Base-by-base conservation (phyloP, 2,888 invertebrate genomes). In the Dicyrtomina minuta region DNA sequence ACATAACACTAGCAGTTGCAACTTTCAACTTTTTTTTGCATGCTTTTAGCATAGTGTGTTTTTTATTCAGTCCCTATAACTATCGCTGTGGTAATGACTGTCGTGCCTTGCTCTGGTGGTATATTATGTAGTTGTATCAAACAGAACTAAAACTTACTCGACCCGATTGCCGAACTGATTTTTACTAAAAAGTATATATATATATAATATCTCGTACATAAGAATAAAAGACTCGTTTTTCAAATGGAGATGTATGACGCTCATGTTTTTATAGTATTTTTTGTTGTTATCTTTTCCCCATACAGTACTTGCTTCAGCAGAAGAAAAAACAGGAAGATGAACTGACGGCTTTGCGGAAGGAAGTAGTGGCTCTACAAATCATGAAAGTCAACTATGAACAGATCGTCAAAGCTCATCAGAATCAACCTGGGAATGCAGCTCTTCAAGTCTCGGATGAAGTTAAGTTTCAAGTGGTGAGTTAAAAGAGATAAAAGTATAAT, bases 241-340 rank as follows among this genome's bases (percentile, higher is more conserved):
- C 4, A 33, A 33, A 33, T 33, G 8, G 8, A 33, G 33, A 33
- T 33, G 8, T 33, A 33, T 33, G 33, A 33, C 8, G 33, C 8
- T 5, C 33, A 33, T 33, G 33, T 33, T 33, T 33, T 33, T 3
- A 33, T 51, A 20, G 6, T 6, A 22, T 20, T 51, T 33, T 33
- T 33, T 33, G 33, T 33, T 3, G 33, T 33, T 33, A 33, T 33
- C 33, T 33, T 1, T 24, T 60, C 60, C 69, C 46, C 75, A 79
- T 59, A 66, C 91, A 96, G 84, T 96, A 91, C 82, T 84, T 96
- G 78, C 87, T 93, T 75, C 91, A 92, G 81, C 93, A 96, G 82
- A 93, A 96, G 79, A 90, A 92, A 78, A 91, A 95, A 75, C 93
- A 96, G 80, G 96, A 96, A 80, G 95, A 96, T n/a, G 96, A 97